Base-by-base conservation (phyloP, 2,113 vertebrate genomes). In the Laticauda colubrina region DNA sequence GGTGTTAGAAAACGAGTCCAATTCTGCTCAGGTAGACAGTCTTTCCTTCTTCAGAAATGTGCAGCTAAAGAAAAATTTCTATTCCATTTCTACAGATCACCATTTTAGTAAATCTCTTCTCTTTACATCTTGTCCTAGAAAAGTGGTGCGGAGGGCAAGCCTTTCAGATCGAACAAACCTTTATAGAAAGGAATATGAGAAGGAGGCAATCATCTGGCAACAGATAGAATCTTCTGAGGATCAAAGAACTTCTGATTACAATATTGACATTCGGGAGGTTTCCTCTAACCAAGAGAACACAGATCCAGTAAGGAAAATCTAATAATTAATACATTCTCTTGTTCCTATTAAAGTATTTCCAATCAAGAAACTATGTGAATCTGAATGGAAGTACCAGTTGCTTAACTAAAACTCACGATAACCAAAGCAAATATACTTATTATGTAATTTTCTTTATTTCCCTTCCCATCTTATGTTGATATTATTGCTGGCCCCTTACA, bases 201-300 rank as follows among this genome's bases (percentile, higher is more conserved):
- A 99, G 0, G 99, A 99, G 93, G 99, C 99, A 96, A 99, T 99
- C 0, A 97, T 99, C 61, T 99, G 99, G 99, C 98, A 98, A 95
- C 98, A 99, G 23, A 98, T 99, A 94, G 98, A 98, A 2, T 90
- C 95, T 0, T 88, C 97, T 0, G 98, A 98, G 88, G 98, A 98
- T 55, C 97, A 97, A 94, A 97, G 97, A 89, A 97, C 95, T 29
- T 95, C 97, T 0, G 91, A 90, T 90, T 96, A 97, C 86, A 94
- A 97, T 2, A 96, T 97, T 89, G 98, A 98, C 95, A 96, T 97
- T 45, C 97, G 98, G 45, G 98, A 99, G 96, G 97, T 97, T 87
- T 98, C 98, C 87, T 96, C 98, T 1, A 98, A 99, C 90, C 98
- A 99, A 96, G 99, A 99, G 96, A 99, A 98, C 69, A 98, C 96